A percentile compares a stretch with the other conserved stretches of the same genome.
Evolutionary conservation across 1,140 invertebrate genomes (phyloP).

Genomic region (Ips typographus): DNA sequence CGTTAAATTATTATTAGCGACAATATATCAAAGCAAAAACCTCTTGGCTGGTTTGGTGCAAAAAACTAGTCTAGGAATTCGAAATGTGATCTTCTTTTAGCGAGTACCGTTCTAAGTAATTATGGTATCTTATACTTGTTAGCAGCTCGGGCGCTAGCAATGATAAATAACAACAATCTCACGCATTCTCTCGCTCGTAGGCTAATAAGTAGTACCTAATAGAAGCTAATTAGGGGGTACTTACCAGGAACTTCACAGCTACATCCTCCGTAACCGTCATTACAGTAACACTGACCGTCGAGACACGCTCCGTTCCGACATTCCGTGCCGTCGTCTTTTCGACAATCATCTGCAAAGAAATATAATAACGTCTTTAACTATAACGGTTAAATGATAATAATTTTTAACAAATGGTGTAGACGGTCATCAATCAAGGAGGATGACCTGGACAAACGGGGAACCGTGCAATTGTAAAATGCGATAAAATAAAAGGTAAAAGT

Average conservation of each 20-base stretch:
- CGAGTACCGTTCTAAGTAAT: not conserved
- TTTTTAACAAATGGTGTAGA: not conserved
- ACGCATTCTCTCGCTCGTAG: not conserved
- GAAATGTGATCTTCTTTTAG: constrained; percentile 5
- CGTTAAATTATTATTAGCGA: constrained; percentile 4
- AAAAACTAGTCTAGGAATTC: constrained; percentile 2
- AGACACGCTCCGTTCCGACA: constrained; percentile 93
- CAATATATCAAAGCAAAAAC: not conserved
- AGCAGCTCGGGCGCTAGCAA: constrained; percentile 1
- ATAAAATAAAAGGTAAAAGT: constrained; percentile 19
- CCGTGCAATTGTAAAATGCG: constrained; percentile 27
- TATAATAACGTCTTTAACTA: constrained; percentile 8
- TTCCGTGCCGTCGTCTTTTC: constrained; percentile 77
- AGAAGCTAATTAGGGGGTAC: constrained; percentile 26
- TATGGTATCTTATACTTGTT: not conserved
- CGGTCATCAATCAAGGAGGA: not conserved
- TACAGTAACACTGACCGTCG: constrained; percentile 91
- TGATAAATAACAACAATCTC: constrained; percentile 10
- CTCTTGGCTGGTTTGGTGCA: not conserved
- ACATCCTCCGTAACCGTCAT: constrained; percentile 91
- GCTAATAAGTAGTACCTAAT: constrained; percentile 1
- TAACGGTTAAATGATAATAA: constrained; percentile 4
- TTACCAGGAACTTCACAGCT: constrained; percentile 91
- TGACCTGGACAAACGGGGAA: constrained; percentile 20
- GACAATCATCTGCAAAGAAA: constrained; percentile 80